Percentiles rank a stretch among this genome's conserved stretches.
Evolutionary conservation across 1,140 invertebrate genomes (phyloP).

Genomic region (Papilio polytes): DNA sequence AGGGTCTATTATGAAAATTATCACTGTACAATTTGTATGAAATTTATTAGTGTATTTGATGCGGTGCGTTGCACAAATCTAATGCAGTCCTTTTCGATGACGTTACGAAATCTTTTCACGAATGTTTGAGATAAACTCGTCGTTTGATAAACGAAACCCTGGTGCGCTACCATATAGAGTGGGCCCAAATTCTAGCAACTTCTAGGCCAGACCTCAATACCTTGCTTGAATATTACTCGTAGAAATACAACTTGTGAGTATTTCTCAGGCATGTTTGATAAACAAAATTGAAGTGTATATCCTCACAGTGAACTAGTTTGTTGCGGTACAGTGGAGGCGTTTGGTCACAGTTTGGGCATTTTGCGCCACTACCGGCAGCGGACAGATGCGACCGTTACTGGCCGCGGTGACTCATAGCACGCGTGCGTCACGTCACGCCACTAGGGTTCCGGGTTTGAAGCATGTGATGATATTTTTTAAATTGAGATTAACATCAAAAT

Average conservation of each 20-base stretch:
- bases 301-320: constrained; percentile 19
- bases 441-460: constrained; percentile 3
- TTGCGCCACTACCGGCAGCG: not conserved
- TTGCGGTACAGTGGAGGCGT: not conserved
- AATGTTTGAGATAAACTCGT: no score
- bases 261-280: not conserved
- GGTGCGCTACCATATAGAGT: no score
- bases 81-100: no score
- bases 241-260: not conserved
- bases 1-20: no score
- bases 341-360: constrained; percentile 3
- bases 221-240: not conserved
- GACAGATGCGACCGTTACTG: constrained; percentile 17
- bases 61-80: no score
- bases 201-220: not conserved
- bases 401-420: constrained; percentile 9
- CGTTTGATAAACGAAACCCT: no score
- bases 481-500: not conserved
- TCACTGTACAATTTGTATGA: no score
- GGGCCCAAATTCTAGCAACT: no score
- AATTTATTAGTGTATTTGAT: no score
- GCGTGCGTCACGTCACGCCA: not conserved
- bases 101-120: no score
- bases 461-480: not conserved
- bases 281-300: constrained; percentile 9